Evolutionary conservation across 2,113 vertebrate species (phyloP), one percentile per base, ranked within the genome.

Genomic region (Candoia aspera): DNA sequence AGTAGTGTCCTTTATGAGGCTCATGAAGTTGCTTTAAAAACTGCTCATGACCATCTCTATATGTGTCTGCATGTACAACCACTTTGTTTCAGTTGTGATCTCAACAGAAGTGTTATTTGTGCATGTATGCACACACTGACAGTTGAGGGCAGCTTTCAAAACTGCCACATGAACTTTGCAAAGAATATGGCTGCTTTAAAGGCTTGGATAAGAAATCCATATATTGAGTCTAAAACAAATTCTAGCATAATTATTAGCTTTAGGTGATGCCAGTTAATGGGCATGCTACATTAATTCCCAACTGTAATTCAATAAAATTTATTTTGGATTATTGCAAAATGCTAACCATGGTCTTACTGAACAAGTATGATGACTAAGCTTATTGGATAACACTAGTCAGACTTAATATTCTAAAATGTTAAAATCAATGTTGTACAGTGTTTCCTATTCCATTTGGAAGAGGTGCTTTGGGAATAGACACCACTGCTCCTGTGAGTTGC

Each of bases 261-360:
- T 37, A 94, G 90, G 90, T 89, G 89, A 64, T 84, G 84, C 33
- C 59, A 19, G 68, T 93, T 73, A n/a, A 1, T 58, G 88, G 62
- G 17, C 46, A 6, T 94, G 87, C 92, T 46, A 0, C 89, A 92
- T 88, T 93, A 92, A 64, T 91, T 94, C 59, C 24, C 46, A 89
- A 88, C 86, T 55, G 37, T 53, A 60, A 87, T 85, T 92, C 89
- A 95, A 96, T 93, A 91, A 95, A 96, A 92, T 89, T 64, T 42
- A 53, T 33, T 33, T 91, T 94, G 94, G 64, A 93, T 90, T 93
- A 79, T 73, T 86, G 91, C 86, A 83, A 93, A 94, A 94, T 89
- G 53, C 86, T 96, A 92, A 23, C 23, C 46, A 84, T 57, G 1
- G 46, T 89, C 55, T 88, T 83, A 92, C 90, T 73, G 90, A 92